Evolutionary conservation across 2,888 invertebrate species (phyloP), one percentile per base, ranked within the genome.

Genomic region (Dichetophora obliterata): DNA sequence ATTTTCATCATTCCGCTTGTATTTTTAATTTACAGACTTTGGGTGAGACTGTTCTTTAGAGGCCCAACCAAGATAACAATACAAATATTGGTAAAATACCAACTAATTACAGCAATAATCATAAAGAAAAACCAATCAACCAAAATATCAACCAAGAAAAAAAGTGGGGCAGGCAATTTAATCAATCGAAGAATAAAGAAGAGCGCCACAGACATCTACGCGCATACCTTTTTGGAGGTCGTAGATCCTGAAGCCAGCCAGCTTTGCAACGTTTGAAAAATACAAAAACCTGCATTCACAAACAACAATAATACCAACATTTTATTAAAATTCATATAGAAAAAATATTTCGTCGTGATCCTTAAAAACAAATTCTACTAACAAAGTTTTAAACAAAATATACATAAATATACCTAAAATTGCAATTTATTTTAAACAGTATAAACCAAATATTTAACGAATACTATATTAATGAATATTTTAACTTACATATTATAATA

Each of bases 11-110:
- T 57, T 70, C 37, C 54, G 24, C 19, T 59, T 65, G 73, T 74
- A 73, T 74, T 66, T 66, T 74, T 74, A 52, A 74, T 80, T 84
- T 83, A 70, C 82, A 85, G 85, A 84, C 84, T 82, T 85, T 84
- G 83, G 85, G 83, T 84, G 84, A 84, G 84, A 85, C 83, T 84
- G 84, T 85, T 84, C 82, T 83, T 80, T 83, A 82, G 82, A 83
- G 82, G 82, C 82, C 83, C 66, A 75, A 73, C 61, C 14, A 63
- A 19, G 66, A 22, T 52, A 24, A 70, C 27, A 31, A 66, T 43
- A 48, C 71, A 76, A 80, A 78, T 31, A 73, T 63, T 77, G 76
- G 65, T 77, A 78, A 61, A 79, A 80, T 76, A 75, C 78, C 74
- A 79, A 80, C 78, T 78, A 80, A 80, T 77, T 79, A 80, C 75